Evolutionary conservation across 2,797 vertebrate species (phyloP).

Genomic region (Bufotes viridis): DNA sequence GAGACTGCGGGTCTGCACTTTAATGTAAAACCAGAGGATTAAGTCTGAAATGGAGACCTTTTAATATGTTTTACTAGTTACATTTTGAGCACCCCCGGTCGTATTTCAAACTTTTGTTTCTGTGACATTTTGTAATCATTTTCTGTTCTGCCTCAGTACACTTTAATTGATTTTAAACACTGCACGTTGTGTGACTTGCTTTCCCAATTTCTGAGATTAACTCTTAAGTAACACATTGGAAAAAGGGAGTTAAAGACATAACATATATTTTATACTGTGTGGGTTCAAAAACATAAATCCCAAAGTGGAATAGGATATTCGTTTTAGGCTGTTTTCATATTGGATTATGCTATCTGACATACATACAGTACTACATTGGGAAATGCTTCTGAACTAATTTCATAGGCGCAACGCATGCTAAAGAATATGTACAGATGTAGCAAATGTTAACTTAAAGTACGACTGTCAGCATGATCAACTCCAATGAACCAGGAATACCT

Average conservation of each 20-base stretch:
- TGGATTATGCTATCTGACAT: not conserved
- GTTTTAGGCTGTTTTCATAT: not conserved
- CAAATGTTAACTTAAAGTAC: too few relatives aligned
- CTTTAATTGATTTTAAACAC: conserved; percentile 62
- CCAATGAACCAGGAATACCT: too few relatives aligned
- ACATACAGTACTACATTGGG: not conserved
- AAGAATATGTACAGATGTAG: too few relatives aligned
- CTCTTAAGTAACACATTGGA: conserved; percentile 25
- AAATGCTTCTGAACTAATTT: not conserved
- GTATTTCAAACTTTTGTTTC: conserved; percentile 56
- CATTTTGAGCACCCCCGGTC: conserved; percentile 12
- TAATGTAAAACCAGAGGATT: conserved; percentile 38
- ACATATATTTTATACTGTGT: not conserved
- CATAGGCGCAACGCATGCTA: not conserved
- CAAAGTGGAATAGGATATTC: not conserved
- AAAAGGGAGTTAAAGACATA: not conserved
- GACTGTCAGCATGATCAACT: too few relatives aligned
- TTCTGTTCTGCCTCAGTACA: conserved; percentile 58
- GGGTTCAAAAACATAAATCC: not conserved
- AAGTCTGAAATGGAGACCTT: conserved; percentile 46
- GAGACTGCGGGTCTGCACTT: not conserved
- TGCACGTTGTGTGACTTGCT: conserved; percentile 41
- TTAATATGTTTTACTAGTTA: conserved; percentile 55
- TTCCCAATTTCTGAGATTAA: conserved; percentile 51
- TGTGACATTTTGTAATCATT: conserved; percentile 60